phyloP scores from a whole-genome alignment of 2,797 vertebrate genomes.

The Picus viridis region DNA sequence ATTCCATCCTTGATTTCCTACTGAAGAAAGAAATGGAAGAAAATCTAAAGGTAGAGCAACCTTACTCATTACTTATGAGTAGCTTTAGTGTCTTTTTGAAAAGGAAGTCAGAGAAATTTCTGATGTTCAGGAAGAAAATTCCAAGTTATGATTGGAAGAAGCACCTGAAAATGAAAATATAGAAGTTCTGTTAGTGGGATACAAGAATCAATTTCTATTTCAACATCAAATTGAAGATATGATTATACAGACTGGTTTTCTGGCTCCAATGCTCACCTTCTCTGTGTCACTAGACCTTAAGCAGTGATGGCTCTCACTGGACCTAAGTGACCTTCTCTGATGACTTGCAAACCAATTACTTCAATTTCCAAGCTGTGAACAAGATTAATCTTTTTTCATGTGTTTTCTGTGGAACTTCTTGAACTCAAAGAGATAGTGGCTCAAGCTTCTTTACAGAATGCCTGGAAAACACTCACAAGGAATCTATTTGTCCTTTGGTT shows the following conservation, averaged over 20 bases:
- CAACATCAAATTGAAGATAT: background rate
- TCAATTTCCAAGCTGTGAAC: background rate
- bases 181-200: background rate
- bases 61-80: background rate
- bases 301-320: background rate
- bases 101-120: background rate
- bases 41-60: background rate
- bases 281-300: background rate
- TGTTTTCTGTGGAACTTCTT: background rate
- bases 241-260: background rate
- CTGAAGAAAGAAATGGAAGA: background rate
- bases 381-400: background rate
- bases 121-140: background rate
- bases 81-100: background rate
- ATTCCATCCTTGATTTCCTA: background rate
- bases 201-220: background rate
- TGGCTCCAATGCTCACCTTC: background rate
- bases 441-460: background rate
- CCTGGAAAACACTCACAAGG: rapidly evolving
- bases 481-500: background rate
- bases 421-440: background rate
- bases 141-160: background rate
- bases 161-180: background rate
- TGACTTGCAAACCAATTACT: background rate
- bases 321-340: background rate